Conservation (phyloP, 1,140 invertebrate genomes). For the Alviniconcha marisindica region DNA sequence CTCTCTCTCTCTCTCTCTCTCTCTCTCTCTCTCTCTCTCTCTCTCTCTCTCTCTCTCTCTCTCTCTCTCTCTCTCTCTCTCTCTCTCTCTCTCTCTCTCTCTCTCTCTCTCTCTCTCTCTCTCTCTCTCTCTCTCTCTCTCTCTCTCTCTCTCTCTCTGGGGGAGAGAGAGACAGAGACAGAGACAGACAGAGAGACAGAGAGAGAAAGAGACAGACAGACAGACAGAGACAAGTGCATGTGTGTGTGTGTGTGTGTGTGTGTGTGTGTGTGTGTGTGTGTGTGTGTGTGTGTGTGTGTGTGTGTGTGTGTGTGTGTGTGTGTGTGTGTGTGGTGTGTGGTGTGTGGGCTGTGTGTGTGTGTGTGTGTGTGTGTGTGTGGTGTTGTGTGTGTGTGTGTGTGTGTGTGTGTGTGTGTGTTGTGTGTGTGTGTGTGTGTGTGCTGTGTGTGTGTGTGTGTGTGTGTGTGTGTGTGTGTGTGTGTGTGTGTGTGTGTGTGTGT, state of each 20-base stretch:
- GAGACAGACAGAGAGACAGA: neutral
- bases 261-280: neutral
- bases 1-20: conserved; percentile 24
- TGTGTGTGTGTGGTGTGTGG: too few species aligned
- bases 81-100: conserved; percentile 24
- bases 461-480: too few species aligned
- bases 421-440: too few species aligned
- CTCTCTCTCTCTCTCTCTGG: neutral
- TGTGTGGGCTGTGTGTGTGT: too few species aligned
- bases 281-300: neutral
- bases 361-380: too few species aligned
- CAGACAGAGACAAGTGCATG: neutral
- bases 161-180: conserved; percentile 9
- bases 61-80: conserved; percentile 1
- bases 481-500: too few species aligned
- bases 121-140: conserved; percentile 19
- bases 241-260: neutral
- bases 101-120: conserved; percentile 24
- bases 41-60: conserved; percentile 24
- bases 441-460: too few species aligned
- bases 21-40: conserved; percentile 20
- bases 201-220: neutral
- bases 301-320: conserved; percentile 4
- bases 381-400: too few species aligned
- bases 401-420: too few species aligned